Base-by-base conservation (phyloP, 2,888 invertebrate species). In the Cyrtodaria siliqua region DNA sequence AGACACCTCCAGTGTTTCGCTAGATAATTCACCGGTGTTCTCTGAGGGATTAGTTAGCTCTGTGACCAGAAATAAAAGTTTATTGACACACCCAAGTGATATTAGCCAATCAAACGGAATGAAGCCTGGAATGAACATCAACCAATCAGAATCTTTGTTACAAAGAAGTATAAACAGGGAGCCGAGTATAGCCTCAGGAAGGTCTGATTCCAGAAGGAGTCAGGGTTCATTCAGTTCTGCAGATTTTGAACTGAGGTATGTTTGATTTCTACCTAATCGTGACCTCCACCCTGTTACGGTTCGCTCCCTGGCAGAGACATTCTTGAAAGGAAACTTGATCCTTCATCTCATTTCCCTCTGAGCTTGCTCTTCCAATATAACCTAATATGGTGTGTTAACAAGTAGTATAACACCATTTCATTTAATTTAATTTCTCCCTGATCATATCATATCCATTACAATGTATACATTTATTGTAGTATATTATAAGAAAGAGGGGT, bases 231-330 rank as follows among this genome's bases (percentile, higher is more conserved):
- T 88, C 50, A 85, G 85, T 42, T 88, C 88, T 44, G 82, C 82
- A 29, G 88, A 88, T 55, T 84, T 86, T 76, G 87, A 88, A 61
- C 50, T 84, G 26, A 84, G 86, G 87, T 86, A 71, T 57, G 52
- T 59, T n/a, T n/a, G n/a, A n/a, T n/a, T n/a, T n/a, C n/a, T n/a
- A n/a, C n/a, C n/a, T n/a, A n/a, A n/a, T n/a, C n/a, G n/a, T n/a
- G n/a, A n/a, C n/a, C n/a, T n/a, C n/a, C n/a, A n/a, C n/a, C n/a
- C n/a, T n/a, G n/a, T n/a, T n/a, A n/a, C n/a, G n/a, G n/a, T n/a
- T n/a, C n/a, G n/a, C n/a, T n/a, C n/a, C n/a, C n/a, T n/a, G n/a
- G n/a, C n/a, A n/a, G n/a, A n/a, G n/a, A n/a, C n/a, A n/a, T n/a
- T n/a, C n/a, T n/a, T n/a, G n/a, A n/a, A n/a, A n/a, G n/a, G n/a